Percentiles rank a stretch among this genome's conserved stretches.
These are phyloP conservation scores for Grantiella picta DNA, from an alignment of 2,113 vertebrate genomes.

Conservation along the genomic window DNA sequence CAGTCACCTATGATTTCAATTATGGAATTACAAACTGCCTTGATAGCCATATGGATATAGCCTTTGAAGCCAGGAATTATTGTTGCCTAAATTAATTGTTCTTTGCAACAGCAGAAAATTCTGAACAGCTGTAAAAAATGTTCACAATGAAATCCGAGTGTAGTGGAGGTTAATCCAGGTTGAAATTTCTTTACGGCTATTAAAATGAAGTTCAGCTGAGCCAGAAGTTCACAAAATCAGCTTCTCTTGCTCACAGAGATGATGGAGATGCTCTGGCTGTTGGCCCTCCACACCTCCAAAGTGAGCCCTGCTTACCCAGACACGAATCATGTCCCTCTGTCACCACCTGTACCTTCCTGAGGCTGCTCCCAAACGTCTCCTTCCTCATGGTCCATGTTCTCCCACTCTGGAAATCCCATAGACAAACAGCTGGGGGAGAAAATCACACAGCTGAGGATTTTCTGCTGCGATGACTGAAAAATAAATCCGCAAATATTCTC, in stretches of 20 bases:
- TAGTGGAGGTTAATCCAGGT: neutral
- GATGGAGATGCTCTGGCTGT: neutral
- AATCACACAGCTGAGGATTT: neutral
- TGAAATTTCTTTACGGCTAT: neutral
- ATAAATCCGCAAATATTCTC: neutral
- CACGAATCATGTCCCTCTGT: fast-evolving
- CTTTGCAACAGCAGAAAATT: constrained; percentile 9
- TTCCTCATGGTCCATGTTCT: neutral
- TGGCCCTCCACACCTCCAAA: neutral
- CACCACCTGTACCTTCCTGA: neutral
- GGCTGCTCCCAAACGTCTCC: neutral
- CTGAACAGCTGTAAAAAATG: constrained; percentile 20
- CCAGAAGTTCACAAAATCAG: neutral
- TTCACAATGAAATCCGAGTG: neutral
- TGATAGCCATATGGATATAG: neutral
- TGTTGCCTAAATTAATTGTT: constrained; percentile 12
- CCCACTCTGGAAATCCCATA: neutral
- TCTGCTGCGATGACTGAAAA: neutral
- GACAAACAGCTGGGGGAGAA: neutral
- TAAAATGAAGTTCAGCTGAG: neutral
- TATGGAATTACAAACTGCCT: neutral
- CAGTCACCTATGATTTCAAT: neutral
- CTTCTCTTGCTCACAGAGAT: neutral
- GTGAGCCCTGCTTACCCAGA: neutral
- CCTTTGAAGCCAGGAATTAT: constrained; percentile 19